Evolutionary conservation across 64 coral and sea anemone species (phyloP).

Genomic region (Actinia tenebrosa): DNA sequence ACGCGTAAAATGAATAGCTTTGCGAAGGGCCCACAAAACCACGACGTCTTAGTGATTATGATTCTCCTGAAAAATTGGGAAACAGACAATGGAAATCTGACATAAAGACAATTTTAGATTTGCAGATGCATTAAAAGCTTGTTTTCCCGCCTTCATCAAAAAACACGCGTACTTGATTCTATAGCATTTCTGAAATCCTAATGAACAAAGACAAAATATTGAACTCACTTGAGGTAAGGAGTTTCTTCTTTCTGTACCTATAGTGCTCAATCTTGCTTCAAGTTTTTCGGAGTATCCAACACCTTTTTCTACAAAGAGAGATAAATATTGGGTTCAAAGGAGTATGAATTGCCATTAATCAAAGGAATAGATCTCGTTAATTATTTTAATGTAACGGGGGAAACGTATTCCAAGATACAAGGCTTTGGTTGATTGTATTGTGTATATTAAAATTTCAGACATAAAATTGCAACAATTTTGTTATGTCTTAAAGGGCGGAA

Average conservation of each 20-base stretch:
- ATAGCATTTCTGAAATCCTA: not conserved
- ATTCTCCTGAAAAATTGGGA: not conserved
- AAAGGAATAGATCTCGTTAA: not conserved
- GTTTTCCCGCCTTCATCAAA: constrained; percentile 1
- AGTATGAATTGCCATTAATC: constrained; percentile 7
- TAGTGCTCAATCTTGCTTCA: constrained; percentile 14
- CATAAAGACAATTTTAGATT: not conserved
- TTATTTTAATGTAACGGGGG: constrained; percentile 8
- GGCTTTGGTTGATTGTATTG: not conserved
- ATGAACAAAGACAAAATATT: constrained; percentile 1
- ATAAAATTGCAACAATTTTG: not conserved
- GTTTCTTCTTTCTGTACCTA: constrained; percentile 26
- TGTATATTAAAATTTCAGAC: not conserved
- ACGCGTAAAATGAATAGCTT: not conserved
- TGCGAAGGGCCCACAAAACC: not conserved
- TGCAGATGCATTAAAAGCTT: not conserved
- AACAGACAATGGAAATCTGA: not conserved
- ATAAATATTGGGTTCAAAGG: not conserved
- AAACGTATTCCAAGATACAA: constrained; percentile 7
- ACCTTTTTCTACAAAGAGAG: constrained; percentile 22
- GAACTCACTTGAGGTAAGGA: constrained; percentile 1
- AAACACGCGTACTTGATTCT: not conserved
- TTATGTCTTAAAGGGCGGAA: not conserved
- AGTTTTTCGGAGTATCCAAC: constrained; percentile 25
- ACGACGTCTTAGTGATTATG: not conserved